Conservation (phyloP, 2,888 invertebrate species). For the Cyclophora punctaria region DNA sequence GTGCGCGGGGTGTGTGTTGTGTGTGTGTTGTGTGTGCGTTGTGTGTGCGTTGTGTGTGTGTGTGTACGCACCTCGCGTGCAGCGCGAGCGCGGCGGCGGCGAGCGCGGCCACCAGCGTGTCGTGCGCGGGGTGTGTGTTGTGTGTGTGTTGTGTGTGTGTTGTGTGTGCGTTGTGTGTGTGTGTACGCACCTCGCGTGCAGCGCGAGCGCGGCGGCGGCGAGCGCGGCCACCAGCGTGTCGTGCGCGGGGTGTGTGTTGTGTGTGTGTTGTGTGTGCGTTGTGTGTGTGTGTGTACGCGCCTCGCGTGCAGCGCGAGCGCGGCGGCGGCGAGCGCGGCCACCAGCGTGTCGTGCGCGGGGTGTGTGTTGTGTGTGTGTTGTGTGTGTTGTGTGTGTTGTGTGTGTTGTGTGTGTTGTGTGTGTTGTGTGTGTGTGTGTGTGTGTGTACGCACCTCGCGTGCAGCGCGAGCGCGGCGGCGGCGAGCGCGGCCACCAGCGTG, state of each 20-base stretch:
- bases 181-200: conserved; percentile 44
- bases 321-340: conserved; percentile 51
- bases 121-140: conserved; percentile 27
- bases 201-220: conserved; percentile 45
- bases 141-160: too few species aligned
- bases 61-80: conserved; percentile 41
- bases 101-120: conserved; percentile 45
- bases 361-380: not conserved
- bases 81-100: conserved; percentile 48
- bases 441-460: conserved; percentile 41
- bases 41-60: not conserved
- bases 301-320: conserved; percentile 51
- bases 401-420: too few species aligned
- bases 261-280: not conserved
- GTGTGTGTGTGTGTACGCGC: conserved; percentile 20
- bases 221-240: conserved; percentile 45
- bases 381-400: not conserved
- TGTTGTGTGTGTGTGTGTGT: not conserved
- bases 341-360: conserved; percentile 32
- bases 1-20: conserved; percentile 27
- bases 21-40: too few species aligned
- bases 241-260: conserved; percentile 27
- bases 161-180: not conserved
- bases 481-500: conserved; percentile 44
- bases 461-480: conserved; percentile 48